These are phyloP conservation scores for Rhea americana DNA, from an alignment of 2,113 vertebrate genomes.

Conservation along the genomic window DNA sequence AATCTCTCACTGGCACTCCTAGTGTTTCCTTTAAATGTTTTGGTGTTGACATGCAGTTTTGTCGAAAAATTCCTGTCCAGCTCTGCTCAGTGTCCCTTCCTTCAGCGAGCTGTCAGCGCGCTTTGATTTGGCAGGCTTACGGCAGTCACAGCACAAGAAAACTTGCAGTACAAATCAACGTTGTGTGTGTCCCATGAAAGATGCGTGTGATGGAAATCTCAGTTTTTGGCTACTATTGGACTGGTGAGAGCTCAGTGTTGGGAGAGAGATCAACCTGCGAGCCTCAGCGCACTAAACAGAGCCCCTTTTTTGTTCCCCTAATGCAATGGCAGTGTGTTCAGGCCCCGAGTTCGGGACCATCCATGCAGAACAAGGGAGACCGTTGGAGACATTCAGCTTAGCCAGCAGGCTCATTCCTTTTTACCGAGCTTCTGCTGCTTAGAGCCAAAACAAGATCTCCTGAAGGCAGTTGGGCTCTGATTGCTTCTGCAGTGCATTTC, in stretches of 20 bases:
- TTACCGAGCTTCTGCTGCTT: background rate
- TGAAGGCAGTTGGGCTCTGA: background rate
- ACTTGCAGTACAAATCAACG: conserved; percentile 24
- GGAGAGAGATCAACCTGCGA: conserved; percentile 43
- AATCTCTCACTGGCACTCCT: background rate
- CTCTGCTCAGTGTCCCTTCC: conserved; percentile 32
- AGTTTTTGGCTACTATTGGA: conserved; percentile 58
- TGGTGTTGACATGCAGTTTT: conserved; percentile 45
- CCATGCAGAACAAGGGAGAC: background rate
- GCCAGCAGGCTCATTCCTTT: background rate
- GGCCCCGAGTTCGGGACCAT: background rate
- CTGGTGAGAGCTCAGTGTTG: conserved; percentile 25
- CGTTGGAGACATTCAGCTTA: background rate
- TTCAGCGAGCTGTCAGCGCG: conserved; percentile 37
- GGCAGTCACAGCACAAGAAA: background rate
- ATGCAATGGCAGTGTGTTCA: conserved; percentile 1
- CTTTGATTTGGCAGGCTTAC: conserved; percentile 13
- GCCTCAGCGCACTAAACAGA: conserved; percentile 21
- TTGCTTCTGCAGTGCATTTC: background rate
- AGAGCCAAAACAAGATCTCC: background rate
- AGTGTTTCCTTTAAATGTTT: conserved; percentile 8
- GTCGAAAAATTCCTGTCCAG: conserved; percentile 34
- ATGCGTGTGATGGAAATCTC: conserved; percentile 52
- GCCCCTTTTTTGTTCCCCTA: conserved; percentile 34
- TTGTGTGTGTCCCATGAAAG: conserved; percentile 12